These are phyloP conservation scores for Megalops cyprinoides DNA, from an alignment of 2,797 vertebrate species.

Conservation along the genomic window DNA sequence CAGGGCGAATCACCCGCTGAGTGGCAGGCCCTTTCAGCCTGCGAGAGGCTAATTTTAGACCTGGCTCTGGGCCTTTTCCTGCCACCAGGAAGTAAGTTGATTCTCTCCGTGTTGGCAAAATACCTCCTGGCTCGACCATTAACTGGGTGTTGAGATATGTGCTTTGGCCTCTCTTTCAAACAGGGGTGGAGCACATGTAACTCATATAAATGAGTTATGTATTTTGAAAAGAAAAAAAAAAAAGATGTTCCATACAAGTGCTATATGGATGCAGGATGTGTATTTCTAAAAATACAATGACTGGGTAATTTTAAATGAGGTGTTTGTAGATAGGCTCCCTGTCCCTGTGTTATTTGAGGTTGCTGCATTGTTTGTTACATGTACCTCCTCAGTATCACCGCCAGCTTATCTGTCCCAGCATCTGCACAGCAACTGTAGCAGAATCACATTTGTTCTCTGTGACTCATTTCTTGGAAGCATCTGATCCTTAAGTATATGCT, in stretches of 20 bases:
- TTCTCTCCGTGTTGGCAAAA: neutral
- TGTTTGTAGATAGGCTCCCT: neutral
- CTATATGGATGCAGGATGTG: neutral
- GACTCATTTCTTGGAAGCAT: neutral
- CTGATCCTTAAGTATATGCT: neutral
- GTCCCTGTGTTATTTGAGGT: neutral
- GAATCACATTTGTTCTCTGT: neutral
- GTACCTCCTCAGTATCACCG: neutral
- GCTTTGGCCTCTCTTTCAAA: neutral
- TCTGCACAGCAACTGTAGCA: neutral
- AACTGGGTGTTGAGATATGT: neutral
- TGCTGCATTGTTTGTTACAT: neutral
- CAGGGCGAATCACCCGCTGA: constrained; percentile 30
- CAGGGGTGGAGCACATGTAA: neutral
- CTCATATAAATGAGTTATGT: neutral
- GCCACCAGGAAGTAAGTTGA: constrained; percentile 30
- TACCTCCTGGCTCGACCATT: neutral
- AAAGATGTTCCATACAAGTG: neutral
- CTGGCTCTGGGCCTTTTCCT: constrained; percentile 3
- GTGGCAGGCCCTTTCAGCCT: neutral
- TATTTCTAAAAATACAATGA: neutral
- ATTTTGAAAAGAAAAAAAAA: neutral
- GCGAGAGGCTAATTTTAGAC: constrained; percentile 31
- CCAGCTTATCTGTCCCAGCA: neutral
- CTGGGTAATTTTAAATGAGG: neutral